These are phyloP conservation scores for Moxostoma hubbsi DNA, from an alignment of 2,797 vertebrate genomes.

Conservation along the genomic window DNA sequence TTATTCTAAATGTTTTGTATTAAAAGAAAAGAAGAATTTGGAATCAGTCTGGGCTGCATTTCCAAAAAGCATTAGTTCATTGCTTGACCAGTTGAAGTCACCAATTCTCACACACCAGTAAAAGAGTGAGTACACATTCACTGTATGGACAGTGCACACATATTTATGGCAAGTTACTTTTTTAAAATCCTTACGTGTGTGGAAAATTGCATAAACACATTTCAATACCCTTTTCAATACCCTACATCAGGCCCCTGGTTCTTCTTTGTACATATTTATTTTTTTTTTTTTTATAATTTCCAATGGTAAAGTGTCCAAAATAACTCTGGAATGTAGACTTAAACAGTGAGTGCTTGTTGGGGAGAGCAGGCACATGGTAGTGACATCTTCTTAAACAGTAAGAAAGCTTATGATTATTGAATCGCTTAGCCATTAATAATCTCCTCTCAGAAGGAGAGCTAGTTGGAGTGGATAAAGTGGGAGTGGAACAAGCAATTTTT, in stretches of 20 bases:
- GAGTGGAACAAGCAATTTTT: constrained; percentile 39
- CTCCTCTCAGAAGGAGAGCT: constrained; percentile 20
- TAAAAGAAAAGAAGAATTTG: too few relatives aligned
- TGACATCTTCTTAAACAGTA: constrained; percentile 5
- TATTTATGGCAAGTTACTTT: too few relatives aligned
- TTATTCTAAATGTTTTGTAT: too few relatives aligned
- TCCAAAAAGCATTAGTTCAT: too few relatives aligned
- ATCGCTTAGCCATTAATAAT: constrained; percentile 35
- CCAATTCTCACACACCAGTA: too few relatives aligned
- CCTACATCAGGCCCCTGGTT: background rate
- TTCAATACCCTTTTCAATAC: background rate
- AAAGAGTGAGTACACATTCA: too few relatives aligned
- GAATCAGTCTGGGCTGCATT: too few relatives aligned
- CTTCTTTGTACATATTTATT: too few relatives aligned
- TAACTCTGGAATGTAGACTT: background rate
- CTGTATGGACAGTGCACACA: too few relatives aligned
- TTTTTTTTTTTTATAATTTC: constrained; percentile 27
- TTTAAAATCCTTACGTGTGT: too few relatives aligned
- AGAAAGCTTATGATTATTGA: constrained; percentile 37
- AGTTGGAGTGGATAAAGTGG: background rate
- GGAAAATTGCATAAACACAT: background rate
- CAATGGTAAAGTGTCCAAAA: constrained; percentile 31
- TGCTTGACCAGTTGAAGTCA: too few relatives aligned
- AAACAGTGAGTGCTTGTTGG: background rate
- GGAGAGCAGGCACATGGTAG: background rate